These are phyloP conservation scores for Anoura caudifer DNA, from an alignment of 2,113 vertebrate species.

Conservation along the genomic window DNA sequence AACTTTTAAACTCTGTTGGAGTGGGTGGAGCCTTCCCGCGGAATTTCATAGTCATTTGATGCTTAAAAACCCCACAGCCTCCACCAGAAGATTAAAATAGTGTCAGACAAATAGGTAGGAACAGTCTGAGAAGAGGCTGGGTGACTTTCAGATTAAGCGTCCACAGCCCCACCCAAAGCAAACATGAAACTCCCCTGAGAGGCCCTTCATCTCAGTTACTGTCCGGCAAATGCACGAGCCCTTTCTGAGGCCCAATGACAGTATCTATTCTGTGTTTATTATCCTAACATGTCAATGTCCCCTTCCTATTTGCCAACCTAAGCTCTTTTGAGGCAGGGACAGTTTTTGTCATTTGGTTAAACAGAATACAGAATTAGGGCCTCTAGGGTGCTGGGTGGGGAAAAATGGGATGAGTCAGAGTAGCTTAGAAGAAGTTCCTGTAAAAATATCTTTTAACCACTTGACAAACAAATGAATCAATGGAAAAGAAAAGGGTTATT, in stretches of 20 bases:
- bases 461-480: not conserved
- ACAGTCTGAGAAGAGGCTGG: not conserved
- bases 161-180: constrained; percentile 33
- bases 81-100: not conserved
- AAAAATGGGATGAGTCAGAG: not conserved
- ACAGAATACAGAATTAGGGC: not conserved
- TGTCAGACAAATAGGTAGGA: not conserved
- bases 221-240: not conserved
- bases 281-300: not conserved
- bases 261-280: constrained; percentile 40
- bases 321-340: constrained; percentile 17
- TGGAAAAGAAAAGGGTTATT: not conserved
- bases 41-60: not conserved
- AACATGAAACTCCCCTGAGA: not conserved
- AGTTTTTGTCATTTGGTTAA: constrained; percentile 18
- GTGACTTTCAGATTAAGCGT: constrained; percentile 6
- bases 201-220: not conserved
- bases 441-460: not conserved
- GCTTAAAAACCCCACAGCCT: not conserved
- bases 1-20: constrained; percentile 30
- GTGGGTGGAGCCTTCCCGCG: not conserved
- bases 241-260: constrained; percentile 27
- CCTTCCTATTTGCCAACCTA: constrained; percentile 21
- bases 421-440: not conserved
- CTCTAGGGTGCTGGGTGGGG: not conserved